These are phyloP conservation scores for Orcinus orca DNA, from an alignment of 2,113 vertebrate species.

Conservation along the genomic window DNA sequence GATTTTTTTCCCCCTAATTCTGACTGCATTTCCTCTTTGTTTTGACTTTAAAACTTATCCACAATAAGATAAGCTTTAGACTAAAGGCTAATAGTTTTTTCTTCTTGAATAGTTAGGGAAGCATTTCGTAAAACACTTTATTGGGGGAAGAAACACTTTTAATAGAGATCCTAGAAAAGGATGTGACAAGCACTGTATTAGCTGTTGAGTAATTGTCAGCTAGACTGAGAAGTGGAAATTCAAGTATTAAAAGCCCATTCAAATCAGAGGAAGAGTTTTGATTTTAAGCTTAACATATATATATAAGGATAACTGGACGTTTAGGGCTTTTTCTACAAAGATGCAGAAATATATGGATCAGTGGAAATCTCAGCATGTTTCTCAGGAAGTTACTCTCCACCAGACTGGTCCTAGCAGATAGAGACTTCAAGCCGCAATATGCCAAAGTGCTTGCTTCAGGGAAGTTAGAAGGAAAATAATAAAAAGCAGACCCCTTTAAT, in stretches of 20 bases:
- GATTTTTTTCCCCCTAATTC: not conserved
- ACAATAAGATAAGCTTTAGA: not conserved
- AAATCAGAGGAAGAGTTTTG: slow-evolving; percentile 7
- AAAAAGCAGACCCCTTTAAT: not conserved
- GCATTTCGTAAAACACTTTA: not conserved
- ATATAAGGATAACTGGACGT: not conserved
- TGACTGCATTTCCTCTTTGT: not conserved
- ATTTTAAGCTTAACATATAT: not conserved
- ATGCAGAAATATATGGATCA: not conserved
- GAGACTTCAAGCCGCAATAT: not conserved
- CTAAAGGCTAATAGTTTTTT: not conserved
- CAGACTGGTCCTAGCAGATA: not conserved
- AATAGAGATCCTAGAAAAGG: not conserved
- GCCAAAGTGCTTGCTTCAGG: not conserved
- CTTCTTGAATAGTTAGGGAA: not conserved
- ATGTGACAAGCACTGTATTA: not conserved
- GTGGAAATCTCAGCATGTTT: not conserved
- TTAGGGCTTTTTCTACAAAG: not conserved
- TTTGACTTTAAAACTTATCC: not conserved
- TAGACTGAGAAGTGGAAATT: not conserved
- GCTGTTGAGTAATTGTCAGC: not conserved
- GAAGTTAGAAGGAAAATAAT: not conserved
- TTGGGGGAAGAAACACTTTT: not conserved
- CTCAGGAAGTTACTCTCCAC: not conserved
- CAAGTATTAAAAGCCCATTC: not conserved